These are phyloP conservation scores for Micoletzkya japonica DNA, from an alignment of 2,888 invertebrate species.

Conservation along the genomic window DNA sequence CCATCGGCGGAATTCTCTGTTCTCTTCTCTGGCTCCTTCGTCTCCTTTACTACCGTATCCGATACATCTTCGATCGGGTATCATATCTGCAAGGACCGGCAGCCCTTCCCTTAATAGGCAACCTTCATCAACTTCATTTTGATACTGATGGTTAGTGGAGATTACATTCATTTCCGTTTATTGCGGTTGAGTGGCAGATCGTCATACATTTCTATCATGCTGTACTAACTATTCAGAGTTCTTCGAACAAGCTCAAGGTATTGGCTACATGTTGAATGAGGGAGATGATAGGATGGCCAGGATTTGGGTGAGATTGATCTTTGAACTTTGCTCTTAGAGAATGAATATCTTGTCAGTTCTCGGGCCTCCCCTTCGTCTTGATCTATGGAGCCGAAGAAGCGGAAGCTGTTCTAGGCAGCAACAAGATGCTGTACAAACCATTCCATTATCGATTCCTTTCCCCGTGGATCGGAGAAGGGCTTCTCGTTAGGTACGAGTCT, in stretches of 20 bases:
- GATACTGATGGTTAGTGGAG: constrained; percentile 48
- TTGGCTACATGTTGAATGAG: constrained; percentile 56
- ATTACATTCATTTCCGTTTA: neutral
- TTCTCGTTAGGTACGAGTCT: constrained; percentile 66
- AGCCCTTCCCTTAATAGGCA: constrained; percentile 54
- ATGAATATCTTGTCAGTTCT: constrained; percentile 5
- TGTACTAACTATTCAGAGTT: constrained; percentile 46
- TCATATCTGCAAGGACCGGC: constrained; percentile 47
- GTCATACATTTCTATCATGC: neutral
- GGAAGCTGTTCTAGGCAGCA: constrained; percentile 63
- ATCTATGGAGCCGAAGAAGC: constrained; percentile 62
- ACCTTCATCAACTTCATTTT: constrained; percentile 59
- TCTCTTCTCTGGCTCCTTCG: constrained; percentile 4
- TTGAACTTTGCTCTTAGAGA: neutral
- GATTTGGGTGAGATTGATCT: constrained; percentile 52
- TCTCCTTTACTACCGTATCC: constrained; percentile 2
- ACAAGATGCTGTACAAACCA: constrained; percentile 65
- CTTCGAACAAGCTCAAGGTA: constrained; percentile 62
- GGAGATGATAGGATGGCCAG: constrained; percentile 50
- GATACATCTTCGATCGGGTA: constrained; percentile 19
- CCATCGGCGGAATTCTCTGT: neutral
- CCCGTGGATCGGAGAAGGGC: constrained; percentile 69
- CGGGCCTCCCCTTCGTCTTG: constrained; percentile 56
- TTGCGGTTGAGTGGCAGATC: neutral
- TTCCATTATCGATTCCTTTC: constrained; percentile 67